Evolutionary conservation across 2,888 invertebrate genomes (phyloP), one percentile per base, ranked within the genome.

Genomic region (Ormyrus thymus): DNA sequence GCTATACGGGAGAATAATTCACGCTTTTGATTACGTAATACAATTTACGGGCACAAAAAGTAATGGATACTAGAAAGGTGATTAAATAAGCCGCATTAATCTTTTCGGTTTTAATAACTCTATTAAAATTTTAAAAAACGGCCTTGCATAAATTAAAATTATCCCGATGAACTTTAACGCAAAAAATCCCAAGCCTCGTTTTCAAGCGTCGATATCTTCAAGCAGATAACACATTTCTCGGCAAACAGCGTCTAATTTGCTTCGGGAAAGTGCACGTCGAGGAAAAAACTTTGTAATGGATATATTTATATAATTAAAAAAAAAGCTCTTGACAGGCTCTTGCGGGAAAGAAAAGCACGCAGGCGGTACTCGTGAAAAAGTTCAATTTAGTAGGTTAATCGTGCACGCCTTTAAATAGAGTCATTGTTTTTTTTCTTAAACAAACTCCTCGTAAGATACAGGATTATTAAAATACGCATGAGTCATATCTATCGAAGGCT

Each of bases 381-480:
- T 61, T 56, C 50, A 53, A 70, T 70, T 65, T 75, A 64, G 70
- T 29, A 29, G 29, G 64, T 75, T 65, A 79, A 74, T 58, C 29
- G 59, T 48, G 55, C 70, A 59, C 10, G 53, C 9, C 15, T 46
- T 29, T 69, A 58, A 74, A 78, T 74, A 53, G 64, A 62, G 56
- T 62, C 55, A 62, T 73, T 73, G 69, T 69, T 78, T 78, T 73
- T 73, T 68, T 55, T 50, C 55, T 46, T n/a, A 8, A 71, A 43
- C 46, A 61, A 29, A 43, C 15, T 56, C 50, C 29, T n/a, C 64
- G 10, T n/a, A 45, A 72, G 62, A 70, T 46, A 51, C 43, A 58
- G 59, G 43, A 59, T 74, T 75, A 75, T 79, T 65, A 79, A 78
- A 70, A 65, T 70, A 70, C 51, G 7, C 62, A 68, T 78, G 68